Conservation (phyloP, 2,888 invertebrate genomes). For the Meteorus cinctellus region DNA sequence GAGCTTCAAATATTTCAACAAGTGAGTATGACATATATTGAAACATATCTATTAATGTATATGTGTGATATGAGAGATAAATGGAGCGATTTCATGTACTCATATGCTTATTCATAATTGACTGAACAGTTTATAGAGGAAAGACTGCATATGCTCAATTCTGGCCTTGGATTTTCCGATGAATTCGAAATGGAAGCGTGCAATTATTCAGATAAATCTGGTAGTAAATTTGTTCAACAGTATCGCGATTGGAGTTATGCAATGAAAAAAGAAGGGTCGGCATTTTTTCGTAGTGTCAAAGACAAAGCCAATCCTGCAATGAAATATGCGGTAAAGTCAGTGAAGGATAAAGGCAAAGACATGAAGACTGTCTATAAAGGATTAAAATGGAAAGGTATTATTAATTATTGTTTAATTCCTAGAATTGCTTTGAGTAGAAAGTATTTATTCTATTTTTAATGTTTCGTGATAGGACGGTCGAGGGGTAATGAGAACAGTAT, state of each 20-base stretch:
- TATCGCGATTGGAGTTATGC: slow-evolving; percentile 88
- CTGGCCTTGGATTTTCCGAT: slow-evolving; percentile 94
- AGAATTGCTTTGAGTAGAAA: background rate
- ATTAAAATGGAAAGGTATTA: slow-evolving; percentile 78
- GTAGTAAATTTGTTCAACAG: slow-evolving; percentile 79
- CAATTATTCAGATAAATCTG: slow-evolving; percentile 80
- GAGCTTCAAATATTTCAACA: slow-evolving; percentile 96
- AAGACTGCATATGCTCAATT: slow-evolving; percentile 91
- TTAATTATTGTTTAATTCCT: slow-evolving; percentile 16
- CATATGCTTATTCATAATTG: slow-evolving; percentile 18
- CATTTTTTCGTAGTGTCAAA: slow-evolving; percentile 90
- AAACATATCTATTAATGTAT: slow-evolving; percentile 23
- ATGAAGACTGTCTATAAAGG: slow-evolving; percentile 87
- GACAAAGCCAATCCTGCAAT: slow-evolving; percentile 96
- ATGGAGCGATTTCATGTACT: slow-evolving; percentile 24
- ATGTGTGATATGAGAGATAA: background rate
- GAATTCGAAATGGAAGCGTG: slow-evolving; percentile 95
- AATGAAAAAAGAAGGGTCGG: slow-evolving; percentile 87
- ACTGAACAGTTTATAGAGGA: slow-evolving; percentile 93
- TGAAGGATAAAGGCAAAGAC: slow-evolving; percentile 83
- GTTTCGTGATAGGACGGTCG: slow-evolving; percentile 61
- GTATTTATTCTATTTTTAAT: too few species aligned
- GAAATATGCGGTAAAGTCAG: slow-evolving; percentile 94
- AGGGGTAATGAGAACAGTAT: slow-evolving; percentile 63
- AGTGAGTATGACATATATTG: slow-evolving; percentile 73